A percentile compares a stretch with the other conserved stretches of the same genome.
Evolutionary conservation across 2,113 vertebrate genomes (phyloP).

Genomic region (Turnix velox): DNA sequence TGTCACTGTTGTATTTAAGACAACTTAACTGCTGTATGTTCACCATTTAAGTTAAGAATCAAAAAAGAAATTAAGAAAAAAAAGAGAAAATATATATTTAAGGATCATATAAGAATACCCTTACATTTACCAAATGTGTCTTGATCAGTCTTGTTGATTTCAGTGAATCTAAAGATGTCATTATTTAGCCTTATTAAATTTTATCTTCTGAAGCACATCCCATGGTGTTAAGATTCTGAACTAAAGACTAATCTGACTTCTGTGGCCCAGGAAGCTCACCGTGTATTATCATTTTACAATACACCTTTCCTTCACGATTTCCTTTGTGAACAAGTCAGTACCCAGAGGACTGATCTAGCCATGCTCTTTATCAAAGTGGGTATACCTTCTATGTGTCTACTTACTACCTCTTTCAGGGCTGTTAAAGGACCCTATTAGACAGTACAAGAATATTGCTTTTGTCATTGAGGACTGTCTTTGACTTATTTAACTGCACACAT

Average conservation of each 20-base stretch:
- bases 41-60: neutral
- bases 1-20: neutral
- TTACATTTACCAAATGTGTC: neutral
- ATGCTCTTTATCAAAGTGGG: neutral
- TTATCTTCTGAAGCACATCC: neutral
- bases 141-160: neutral
- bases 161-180: neutral
- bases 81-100: neutral
- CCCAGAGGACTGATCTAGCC: neutral
- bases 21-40: neutral
- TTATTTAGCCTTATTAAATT: neutral
- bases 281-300: neutral
- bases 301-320: neutral
- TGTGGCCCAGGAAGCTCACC: neutral
- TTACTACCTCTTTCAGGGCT: neutral
- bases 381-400: fast-evolving
- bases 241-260: neutral
- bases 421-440: neutral
- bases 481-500: neutral
- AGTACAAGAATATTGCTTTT: neutral
- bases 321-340: neutral
- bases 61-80: no score
- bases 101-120: neutral
- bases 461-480: neutral
- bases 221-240: neutral